phyloP scores from a whole-genome alignment of 2,797 vertebrate species.

The Syngnathus acus region DNA sequence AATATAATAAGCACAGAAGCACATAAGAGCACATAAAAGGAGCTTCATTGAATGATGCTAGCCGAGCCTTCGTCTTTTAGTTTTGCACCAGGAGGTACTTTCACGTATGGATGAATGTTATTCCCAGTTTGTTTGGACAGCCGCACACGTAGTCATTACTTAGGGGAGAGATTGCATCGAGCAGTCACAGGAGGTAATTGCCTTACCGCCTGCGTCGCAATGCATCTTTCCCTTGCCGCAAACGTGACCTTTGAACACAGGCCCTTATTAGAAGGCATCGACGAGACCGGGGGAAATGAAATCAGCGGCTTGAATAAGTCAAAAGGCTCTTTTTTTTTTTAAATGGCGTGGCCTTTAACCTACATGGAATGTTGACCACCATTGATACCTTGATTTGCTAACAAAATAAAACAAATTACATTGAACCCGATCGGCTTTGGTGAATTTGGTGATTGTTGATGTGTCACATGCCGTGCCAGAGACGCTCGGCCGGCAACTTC shows the following conservation, averaged over 20 bases:
- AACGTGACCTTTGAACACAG: slow-evolving; percentile 62
- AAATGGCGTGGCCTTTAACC: slow-evolving; percentile 42
- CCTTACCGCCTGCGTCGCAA: slow-evolving; percentile 41
- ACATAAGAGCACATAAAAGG: slow-evolving; percentile 58
- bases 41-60: slow-evolving; percentile 54
- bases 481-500: too few species aligned
- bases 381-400: background rate
- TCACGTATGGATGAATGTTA: slow-evolving; percentile 34
- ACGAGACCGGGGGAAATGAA: slow-evolving; percentile 50
- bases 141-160: slow-evolving; percentile 44
- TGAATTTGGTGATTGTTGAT: too few species aligned
- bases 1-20: slow-evolving; percentile 70
- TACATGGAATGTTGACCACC: slow-evolving; percentile 2
- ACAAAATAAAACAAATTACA: background rate
- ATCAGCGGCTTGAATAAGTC: slow-evolving; percentile 53
- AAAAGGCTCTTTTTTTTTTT: slow-evolving; percentile 30
- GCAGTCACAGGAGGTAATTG: slow-evolving; percentile 47
- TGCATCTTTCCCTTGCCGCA: slow-evolving; percentile 44
- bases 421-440: too few species aligned
- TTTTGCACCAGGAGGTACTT: slow-evolving; percentile 26
- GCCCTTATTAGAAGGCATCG: slow-evolving; percentile 56
- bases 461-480: too few species aligned
- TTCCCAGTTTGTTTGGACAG: slow-evolving; percentile 46
- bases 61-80: slow-evolving; percentile 51
- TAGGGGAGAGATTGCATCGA: slow-evolving; percentile 39